Evolutionary conservation across 2,113 vertebrate species (phyloP), one percentile per base, ranked within the genome.

Genomic region (Pangasianodon hypophthalmus): DNA sequence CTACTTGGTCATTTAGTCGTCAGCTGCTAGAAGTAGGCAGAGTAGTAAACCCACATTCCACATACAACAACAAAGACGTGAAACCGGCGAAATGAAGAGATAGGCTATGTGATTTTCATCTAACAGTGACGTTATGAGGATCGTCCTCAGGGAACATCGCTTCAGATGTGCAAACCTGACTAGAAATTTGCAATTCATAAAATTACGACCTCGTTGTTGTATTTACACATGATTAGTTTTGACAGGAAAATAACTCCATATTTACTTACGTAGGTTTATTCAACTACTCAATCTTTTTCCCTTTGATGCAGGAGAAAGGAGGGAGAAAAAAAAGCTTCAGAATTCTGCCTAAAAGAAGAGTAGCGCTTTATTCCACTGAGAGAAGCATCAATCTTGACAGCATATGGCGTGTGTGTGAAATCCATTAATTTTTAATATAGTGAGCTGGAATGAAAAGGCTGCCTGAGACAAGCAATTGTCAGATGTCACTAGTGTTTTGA

Each of bases 361-460:
- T 93, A 92, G 84, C 92, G 94, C 95, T 95, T 94, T 93, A 94
- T 95, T 95, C 95, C 94, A 90, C 89, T 41, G 95, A 94, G 95
- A 91, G 92, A 88, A 85, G 92, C 94, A 95, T 96, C 94, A 95
- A 94, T 94, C 94, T 94, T 95, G 95, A 94, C 94, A 96, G 95
- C 95, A 94, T 95, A 95, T 95, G 95, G 93, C 92, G 60, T 93
- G 92, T 94, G 93, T 94, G 94, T 93, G 94, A 96, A 96, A 96
- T 94, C 95, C 94, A 96, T 96, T 96, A 94, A 95, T 96, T 96
- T 96, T 96, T 96, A 96, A 96, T 96, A 96, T 94, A 96, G 80
- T 93, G 93, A 91, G 92, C 92, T 93, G 94, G 94, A 96, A 95
- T 96, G 95, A 96, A 95, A 96, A 94, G 94, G 93, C 95, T 95